A percentile compares a stretch with the other conserved stretches of the same genome.
Conservation (phyloP, 2,888 invertebrate species). For the Leucophora obtusa region DNA sequence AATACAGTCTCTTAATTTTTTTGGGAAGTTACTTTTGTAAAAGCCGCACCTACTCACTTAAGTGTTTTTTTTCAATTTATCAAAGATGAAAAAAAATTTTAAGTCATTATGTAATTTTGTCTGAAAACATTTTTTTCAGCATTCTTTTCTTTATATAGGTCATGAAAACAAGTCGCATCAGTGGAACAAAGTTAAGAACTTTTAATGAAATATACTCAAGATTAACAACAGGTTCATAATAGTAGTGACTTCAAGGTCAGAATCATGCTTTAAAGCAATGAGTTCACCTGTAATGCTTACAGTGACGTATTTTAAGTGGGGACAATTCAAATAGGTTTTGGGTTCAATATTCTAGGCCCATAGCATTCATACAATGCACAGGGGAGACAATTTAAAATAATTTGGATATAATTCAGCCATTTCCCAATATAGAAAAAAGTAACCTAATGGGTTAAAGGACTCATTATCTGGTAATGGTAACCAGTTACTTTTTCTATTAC, state of each 20-base stretch:
- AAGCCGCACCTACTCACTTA: conserved; percentile 40
- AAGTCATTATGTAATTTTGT: neutral
- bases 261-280: conserved; percentile 36
- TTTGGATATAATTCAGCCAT: too few species aligned
- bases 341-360: too few species aligned
- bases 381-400: too few species aligned
- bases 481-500: too few species aligned
- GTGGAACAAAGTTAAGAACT: conserved; percentile 49
- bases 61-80: conserved; percentile 12
- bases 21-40: conserved; percentile 24
- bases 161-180: conserved; percentile 51
- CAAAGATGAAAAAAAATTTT: neutral
- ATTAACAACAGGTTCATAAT: conserved; percentile 58
- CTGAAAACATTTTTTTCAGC: neutral
- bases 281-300: conserved; percentile 43
- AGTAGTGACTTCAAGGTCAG: conserved; percentile 56
- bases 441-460: too few species aligned
- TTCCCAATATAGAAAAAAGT: too few species aligned
- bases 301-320: neutral
- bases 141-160: conserved; percentile 51
- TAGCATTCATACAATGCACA: too few species aligned
- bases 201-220: conserved; percentile 33
- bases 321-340: neutral
- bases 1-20: conserved; percentile 22
- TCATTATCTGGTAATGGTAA: too few species aligned